A percentile compares a stretch with the other conserved stretches of the same genome.
phyloP scores from a whole-genome alignment of 2,113 vertebrate genomes.

The Paracanthobrama guichenoti region DNA sequence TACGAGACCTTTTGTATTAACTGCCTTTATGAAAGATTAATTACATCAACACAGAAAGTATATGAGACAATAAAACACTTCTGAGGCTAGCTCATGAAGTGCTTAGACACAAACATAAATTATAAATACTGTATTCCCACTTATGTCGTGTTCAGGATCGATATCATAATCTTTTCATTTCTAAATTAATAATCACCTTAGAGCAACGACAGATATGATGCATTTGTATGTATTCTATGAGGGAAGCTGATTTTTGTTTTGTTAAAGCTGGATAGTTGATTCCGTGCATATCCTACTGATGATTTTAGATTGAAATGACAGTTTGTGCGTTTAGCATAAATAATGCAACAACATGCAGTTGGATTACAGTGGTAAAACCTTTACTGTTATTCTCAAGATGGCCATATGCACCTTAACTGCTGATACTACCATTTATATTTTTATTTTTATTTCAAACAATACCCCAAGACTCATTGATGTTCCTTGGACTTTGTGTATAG shows the following conservation, averaged over 20 bases:
- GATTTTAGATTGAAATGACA: not conserved
- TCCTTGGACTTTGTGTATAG: slow-evolving; percentile 9
- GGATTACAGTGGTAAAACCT: not conserved
- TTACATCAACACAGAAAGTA: slow-evolving; percentile 10
- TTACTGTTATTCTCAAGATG: not conserved
- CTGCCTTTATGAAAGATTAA: slow-evolving; percentile 29
- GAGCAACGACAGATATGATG: not conserved
- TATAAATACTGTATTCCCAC: not conserved
- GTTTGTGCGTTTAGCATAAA: not conserved
- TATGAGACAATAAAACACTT: slow-evolving; percentile 24
- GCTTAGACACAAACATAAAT: slow-evolving; percentile 13
- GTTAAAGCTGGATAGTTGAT: not conserved
- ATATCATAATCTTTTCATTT: slow-evolving; percentile 3
- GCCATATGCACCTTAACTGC: not conserved
- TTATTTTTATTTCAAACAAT: not conserved
- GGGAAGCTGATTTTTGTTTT: not conserved
- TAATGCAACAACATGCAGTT: not conserved
- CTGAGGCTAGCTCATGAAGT: slow-evolving; percentile 21
- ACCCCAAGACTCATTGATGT: slow-evolving; percentile 23
- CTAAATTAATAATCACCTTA: not conserved
- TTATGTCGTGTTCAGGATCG: slow-evolving; percentile 1
- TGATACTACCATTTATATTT: not conserved
- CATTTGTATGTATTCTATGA: not conserved
- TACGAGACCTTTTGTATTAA: slow-evolving; percentile 10
- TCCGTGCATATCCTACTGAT: not conserved